Conservation (phyloP, 2,797 vertebrate genomes). For the Enteromius argenteus region DNA sequence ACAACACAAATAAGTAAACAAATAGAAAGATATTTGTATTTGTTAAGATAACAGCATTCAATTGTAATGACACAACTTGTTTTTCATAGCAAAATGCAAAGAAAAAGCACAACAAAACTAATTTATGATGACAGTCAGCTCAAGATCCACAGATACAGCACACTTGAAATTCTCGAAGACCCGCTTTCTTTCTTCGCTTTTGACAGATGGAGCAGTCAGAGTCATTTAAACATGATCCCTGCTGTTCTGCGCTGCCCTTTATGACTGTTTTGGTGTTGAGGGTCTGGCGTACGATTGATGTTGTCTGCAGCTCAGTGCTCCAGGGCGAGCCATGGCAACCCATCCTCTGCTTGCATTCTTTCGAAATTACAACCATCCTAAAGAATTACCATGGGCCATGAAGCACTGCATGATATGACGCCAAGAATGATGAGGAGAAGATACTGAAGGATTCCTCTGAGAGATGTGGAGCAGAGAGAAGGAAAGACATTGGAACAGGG, state of each 20-base stretch:
- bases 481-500: neutral
- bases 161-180: neutral
- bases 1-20: constrained; percentile 18
- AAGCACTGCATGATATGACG: constrained; percentile 65
- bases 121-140: constrained; percentile 6
- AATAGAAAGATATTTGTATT: neutral
- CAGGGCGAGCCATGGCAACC: constrained; percentile 40
- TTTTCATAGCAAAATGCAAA: neutral
- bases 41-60: constrained; percentile 6
- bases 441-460: constrained; percentile 47
- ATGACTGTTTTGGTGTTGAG: constrained; percentile 47
- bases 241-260: constrained; percentile 43
- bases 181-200: constrained; percentile 30
- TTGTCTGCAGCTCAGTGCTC: constrained; percentile 42
- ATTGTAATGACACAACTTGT: constrained; percentile 5
- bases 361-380: constrained; percentile 70
- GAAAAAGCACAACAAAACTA: constrained; percentile 9
- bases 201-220: constrained; percentile 30
- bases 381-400: constrained; percentile 70
- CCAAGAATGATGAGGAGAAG: constrained; percentile 56
- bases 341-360: constrained; percentile 70
- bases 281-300: constrained; percentile 31
- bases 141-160: neutral
- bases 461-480: constrained; percentile 28
- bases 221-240: constrained; percentile 34